Evolutionary conservation across 2,113 vertebrate species (phyloP).

Genomic region (Nycticryphes semicollaris): DNA sequence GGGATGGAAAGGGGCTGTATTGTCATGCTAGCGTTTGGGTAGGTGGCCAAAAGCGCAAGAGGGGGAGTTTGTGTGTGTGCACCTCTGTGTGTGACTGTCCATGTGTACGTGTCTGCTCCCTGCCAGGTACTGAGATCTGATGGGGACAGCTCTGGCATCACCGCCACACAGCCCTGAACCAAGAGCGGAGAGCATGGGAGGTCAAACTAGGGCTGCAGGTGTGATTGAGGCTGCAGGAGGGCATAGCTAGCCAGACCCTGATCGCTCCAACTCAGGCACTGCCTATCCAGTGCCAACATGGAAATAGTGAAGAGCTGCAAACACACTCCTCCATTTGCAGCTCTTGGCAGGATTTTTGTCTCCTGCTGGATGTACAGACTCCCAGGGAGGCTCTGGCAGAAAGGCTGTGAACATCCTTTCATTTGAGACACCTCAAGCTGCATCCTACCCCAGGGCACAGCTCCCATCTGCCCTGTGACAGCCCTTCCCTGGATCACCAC

Average conservation of each 20-base stretch:
- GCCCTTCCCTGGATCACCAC: background rate
- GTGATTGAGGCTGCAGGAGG: background rate
- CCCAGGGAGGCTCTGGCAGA: background rate
- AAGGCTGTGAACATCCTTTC: background rate
- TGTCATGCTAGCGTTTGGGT: background rate
- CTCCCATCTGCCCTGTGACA: background rate
- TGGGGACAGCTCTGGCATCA: background rate
- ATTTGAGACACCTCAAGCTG: background rate
- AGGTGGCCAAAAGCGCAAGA: background rate
- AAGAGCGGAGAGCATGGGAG: background rate
- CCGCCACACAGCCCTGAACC: background rate
- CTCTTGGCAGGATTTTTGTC: background rate
- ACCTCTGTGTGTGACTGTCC: background rate
- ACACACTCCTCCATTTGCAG: background rate
- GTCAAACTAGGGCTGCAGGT: accelerated
- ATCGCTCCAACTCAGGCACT: background rate
- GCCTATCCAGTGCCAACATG: background rate
- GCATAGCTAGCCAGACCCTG: background rate
- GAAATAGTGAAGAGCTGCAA: background rate
- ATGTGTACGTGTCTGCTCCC: background rate
- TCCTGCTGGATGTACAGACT: background rate
- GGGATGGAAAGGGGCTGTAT: background rate
- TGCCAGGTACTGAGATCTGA: background rate
- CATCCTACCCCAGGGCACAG: background rate
- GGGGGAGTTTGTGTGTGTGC: background rate